These are phyloP conservation scores for Drosophila sordidapex DNA, from an alignment of 2,888 invertebrate species.

Conservation along the genomic window DNA sequence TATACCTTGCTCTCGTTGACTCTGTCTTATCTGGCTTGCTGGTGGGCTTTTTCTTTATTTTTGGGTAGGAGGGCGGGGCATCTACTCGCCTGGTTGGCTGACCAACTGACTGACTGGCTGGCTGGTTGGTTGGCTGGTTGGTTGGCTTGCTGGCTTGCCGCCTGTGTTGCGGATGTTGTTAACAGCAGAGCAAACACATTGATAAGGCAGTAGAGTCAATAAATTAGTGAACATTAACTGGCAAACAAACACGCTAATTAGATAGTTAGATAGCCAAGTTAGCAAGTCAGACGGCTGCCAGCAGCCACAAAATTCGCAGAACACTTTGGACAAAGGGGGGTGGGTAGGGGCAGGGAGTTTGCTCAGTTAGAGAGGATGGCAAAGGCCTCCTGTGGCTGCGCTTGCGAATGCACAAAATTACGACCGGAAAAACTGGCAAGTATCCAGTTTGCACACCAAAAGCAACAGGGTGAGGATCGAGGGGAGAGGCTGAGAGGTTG, in stretches of 20 bases:
- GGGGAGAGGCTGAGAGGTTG: background rate
- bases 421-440: conserved; percentile 79
- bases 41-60: conserved; percentile 1
- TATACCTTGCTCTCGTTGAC: background rate
- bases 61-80: conserved; percentile 6
- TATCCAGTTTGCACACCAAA: conserved; percentile 38
- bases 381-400: conserved; percentile 30
- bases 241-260: conserved; percentile 70
- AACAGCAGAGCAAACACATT: conserved; percentile 69
- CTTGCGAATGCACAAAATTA: conserved; percentile 28
- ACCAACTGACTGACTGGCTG: background rate
- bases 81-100: conserved; percentile 7
- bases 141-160: conserved; percentile 10
- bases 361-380: conserved; percentile 3
- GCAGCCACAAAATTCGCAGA: conserved; percentile 52
- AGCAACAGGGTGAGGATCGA: background rate
- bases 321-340: background rate
- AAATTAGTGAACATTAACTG: conserved; percentile 66
- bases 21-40: background rate
- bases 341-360: background rate
- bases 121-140: background rate
- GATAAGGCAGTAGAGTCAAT: conserved; percentile 55
- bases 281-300: conserved; percentile 18
- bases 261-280: conserved; percentile 59
- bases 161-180: conserved; percentile 65